Evolutionary conservation across 2,113 vertebrate species (phyloP), one percentile per base, ranked within the genome.

Genomic region (Capreolus pygargus): DNA sequence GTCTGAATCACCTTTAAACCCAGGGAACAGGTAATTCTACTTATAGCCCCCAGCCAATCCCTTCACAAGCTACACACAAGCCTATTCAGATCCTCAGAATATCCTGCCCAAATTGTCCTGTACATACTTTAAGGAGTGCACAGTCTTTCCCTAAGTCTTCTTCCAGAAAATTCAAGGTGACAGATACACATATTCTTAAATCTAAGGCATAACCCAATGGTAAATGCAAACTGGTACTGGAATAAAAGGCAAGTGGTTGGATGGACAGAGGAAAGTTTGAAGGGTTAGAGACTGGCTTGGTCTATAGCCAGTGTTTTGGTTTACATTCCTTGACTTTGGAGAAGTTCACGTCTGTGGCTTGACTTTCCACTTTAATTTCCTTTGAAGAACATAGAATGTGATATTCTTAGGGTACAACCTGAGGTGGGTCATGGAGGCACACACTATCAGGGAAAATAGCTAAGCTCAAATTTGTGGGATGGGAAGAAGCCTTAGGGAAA

Each of bases 381-480:
- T 61, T 83, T 54, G 14, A 83, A 27, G 3, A 60, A 61, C n/a
- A 43, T 67, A 25, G 88, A 87, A n/a, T n/a, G 55, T 83, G 33
- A 94, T 84, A 60, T 39, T 64, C 11, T 61, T 64, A 39, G 19
- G 2, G 10, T 25, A 28, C 0, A 61, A 28, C 23, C 54, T 94
- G 36, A 27, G 5, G 2, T 76, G 7, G 30, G 2, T 1, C 21
- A 61, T 57, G 7, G 25, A 52, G 5, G 27, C 17, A 0, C 19
- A 8, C 33, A 43, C 54, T 21, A 25, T n/a, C 23, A 6, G 36
- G 55, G 43, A 87, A 52, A 28, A 4, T 21, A 84, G 3, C 15
- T 9, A 54, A 85, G n/a, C 8, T 67, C 15, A 94, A n/a, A 47
- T 74, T 33, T 92, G 23, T 36, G 36, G 19, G 7, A 2, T 43